Percentiles rank a stretch among this genome's conserved stretches.
These are phyloP conservation scores for Hyppa rectilinea DNA, from an alignment of 2,888 invertebrate species.

Conservation along the genomic window DNA sequence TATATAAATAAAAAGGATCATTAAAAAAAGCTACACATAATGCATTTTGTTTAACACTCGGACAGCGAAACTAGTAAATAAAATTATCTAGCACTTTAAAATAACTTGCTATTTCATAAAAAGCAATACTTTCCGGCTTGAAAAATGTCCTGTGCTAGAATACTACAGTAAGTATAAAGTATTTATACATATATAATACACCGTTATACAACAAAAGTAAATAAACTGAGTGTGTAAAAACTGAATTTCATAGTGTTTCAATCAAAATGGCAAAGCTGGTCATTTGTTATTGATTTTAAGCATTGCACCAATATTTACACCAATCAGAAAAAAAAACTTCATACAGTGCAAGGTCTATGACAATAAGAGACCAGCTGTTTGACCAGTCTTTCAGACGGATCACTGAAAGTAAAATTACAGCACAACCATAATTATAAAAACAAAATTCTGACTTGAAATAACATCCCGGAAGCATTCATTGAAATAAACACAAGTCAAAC, in stretches of 20 bases:
- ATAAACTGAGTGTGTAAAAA: constrained; percentile 9
- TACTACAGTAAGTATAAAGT: constrained; percentile 21
- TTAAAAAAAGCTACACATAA: constrained; percentile 76
- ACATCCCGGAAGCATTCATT: constrained; percentile 23
- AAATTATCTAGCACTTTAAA: constrained; percentile 39
- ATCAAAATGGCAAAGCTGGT: constrained; percentile 28
- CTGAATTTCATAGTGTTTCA: constrained; percentile 27
- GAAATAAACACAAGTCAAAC: constrained; percentile 27
- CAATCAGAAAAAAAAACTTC: background rate
- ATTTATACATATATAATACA: constrained; percentile 52
- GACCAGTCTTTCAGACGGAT: constrained; percentile 25
- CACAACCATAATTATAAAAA: constrained; percentile 52
- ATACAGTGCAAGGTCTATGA: background rate
- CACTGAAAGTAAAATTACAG: constrained; percentile 39
- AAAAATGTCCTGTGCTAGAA: constrained; percentile 15
- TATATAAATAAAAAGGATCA: constrained; percentile 82
- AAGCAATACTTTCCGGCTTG: constrained; percentile 17
- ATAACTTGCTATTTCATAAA: constrained; percentile 37
- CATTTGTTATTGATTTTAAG: constrained; percentile 13
- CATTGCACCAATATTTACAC: constrained; percentile 32
- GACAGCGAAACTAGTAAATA: constrained; percentile 46
- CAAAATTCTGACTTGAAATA: constrained; percentile 28
- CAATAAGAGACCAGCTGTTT: constrained; percentile 31
- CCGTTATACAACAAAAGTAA: constrained; percentile 34
- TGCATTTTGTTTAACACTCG: constrained; percentile 55